These are phyloP conservation scores for Hephaestus fuliginosus DNA, from an alignment of 2,797 vertebrate genomes.

Conservation along the genomic window DNA sequence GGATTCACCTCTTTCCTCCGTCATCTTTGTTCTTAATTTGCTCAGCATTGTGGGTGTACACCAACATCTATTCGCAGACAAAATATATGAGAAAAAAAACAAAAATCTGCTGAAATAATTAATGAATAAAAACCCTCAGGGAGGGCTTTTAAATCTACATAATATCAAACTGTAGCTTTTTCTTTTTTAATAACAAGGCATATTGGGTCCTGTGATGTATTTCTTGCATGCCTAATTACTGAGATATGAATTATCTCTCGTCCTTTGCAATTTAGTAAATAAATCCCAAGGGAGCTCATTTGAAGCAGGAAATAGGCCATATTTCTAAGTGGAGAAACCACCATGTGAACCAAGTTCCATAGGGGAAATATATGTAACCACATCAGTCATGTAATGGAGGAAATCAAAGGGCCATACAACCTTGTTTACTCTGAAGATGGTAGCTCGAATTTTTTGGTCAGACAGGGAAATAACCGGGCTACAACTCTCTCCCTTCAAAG, in stretches of 20 bases:
- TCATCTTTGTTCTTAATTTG: constrained; percentile 80
- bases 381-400: constrained; percentile 76
- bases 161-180: constrained; percentile 84
- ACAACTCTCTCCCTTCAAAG: constrained; percentile 40
- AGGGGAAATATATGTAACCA: constrained; percentile 72
- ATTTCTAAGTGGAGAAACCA: constrained; percentile 78
- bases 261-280: constrained; percentile 86
- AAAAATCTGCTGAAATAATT: constrained; percentile 67
- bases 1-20: constrained; percentile 68
- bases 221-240: constrained; percentile 87
- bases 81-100: constrained; percentile 63
- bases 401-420: constrained; percentile 69
- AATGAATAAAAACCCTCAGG: constrained; percentile 79
- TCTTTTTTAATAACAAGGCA: constrained; percentile 83
- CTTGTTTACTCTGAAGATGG: constrained; percentile 71
- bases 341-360: constrained; percentile 73
- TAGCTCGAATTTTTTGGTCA: constrained; percentile 42
- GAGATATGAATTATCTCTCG: constrained; percentile 84
- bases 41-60: constrained; percentile 74
- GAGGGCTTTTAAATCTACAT: constrained; percentile 85
- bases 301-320: constrained; percentile 85
- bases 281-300: constrained; percentile 84
- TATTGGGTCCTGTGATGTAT: constrained; percentile 85
- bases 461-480: constrained; percentile 48
- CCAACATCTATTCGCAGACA: constrained; percentile 74